phyloP scores from a whole-genome alignment of 2,888 invertebrate genomes.

The Sepioteuthis lessoniana region DNA sequence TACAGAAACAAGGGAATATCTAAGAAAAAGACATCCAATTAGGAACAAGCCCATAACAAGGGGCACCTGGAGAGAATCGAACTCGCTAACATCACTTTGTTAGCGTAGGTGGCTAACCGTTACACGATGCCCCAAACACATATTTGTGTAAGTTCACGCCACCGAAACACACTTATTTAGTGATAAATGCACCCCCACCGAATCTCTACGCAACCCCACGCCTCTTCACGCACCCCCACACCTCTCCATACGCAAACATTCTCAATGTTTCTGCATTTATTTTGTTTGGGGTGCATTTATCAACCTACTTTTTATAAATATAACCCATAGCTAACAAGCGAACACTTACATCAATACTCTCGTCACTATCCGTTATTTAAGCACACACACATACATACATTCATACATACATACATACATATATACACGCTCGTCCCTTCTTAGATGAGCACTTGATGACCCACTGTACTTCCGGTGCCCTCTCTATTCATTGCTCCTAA shows the following conservation, averaged over 20 bases:
- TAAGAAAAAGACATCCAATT: no score
- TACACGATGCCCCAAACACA: no score
- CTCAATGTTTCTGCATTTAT: background rate
- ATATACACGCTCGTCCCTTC: background rate
- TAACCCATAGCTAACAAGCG: background rate
- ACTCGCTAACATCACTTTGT: no score
- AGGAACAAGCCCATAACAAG: no score
- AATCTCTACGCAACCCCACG: no score
- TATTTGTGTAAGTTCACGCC: no score
- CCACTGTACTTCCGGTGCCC: background rate
- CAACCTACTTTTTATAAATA: background rate
- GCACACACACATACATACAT: background rate
- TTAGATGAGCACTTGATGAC: constrained; percentile 8
- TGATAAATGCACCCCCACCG: no score
- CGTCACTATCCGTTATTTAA: background rate
- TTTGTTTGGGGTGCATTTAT: background rate
- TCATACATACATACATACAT: background rate
- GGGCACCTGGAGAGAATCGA: no score
- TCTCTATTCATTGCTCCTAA: background rate
- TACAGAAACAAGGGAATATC: no score
- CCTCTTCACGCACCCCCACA: background rate
- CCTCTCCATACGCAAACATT: background rate
- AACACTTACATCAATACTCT: background rate
- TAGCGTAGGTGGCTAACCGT: no score
- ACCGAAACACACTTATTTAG: no score